Conservation (phyloP, 2,797 vertebrate genomes). For the Jordanella pulchra region DNA sequence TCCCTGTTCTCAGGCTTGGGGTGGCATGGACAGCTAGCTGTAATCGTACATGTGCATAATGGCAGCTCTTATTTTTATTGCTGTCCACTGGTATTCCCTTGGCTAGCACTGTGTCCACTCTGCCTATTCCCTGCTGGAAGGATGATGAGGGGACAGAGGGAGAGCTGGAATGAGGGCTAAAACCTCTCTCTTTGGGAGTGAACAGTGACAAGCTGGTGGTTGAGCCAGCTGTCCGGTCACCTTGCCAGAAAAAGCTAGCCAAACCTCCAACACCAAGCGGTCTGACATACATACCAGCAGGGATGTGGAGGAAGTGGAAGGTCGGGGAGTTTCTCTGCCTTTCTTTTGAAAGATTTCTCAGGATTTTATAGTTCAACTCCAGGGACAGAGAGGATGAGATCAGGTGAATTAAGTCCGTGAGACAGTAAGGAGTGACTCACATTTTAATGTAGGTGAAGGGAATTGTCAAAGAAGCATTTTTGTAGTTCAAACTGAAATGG, state of each 20-base stretch:
- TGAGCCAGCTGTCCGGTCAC: constrained; percentile 58
- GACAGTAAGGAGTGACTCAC: neutral
- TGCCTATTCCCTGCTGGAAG: constrained; percentile 43
- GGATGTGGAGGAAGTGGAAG: constrained; percentile 51
- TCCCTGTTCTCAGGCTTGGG: constrained; percentile 61
- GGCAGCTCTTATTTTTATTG: constrained; percentile 60
- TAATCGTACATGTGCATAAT: constrained; percentile 65
- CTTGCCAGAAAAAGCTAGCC: constrained; percentile 58
- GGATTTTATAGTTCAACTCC: constrained; percentile 36
- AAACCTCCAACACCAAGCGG: constrained; percentile 61
- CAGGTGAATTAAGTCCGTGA: constrained; percentile 34
- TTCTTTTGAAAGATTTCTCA: constrained; percentile 34
- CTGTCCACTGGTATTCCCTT: constrained; percentile 68
- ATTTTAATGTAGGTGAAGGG: constrained; percentile 9
- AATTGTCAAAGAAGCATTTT: constrained; percentile 21
- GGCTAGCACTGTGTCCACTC: constrained; percentile 55
- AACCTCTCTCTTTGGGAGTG: constrained; percentile 47
- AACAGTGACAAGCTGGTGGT: constrained; percentile 52
- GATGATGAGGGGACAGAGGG: constrained; percentile 56
- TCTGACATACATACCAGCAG: constrained; percentile 57
- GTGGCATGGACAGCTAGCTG: constrained; percentile 57
- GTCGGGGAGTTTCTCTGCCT: constrained; percentile 64
- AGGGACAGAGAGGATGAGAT: constrained; percentile 39
- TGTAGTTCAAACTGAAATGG: constrained; percentile 11
- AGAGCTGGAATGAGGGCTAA: constrained; percentile 65